A percentile compares a stretch with the other conserved stretches of the same genome.
phyloP scores from a whole-genome alignment of 2,797 vertebrate species.

The Harpagifer antarcticus region DNA sequence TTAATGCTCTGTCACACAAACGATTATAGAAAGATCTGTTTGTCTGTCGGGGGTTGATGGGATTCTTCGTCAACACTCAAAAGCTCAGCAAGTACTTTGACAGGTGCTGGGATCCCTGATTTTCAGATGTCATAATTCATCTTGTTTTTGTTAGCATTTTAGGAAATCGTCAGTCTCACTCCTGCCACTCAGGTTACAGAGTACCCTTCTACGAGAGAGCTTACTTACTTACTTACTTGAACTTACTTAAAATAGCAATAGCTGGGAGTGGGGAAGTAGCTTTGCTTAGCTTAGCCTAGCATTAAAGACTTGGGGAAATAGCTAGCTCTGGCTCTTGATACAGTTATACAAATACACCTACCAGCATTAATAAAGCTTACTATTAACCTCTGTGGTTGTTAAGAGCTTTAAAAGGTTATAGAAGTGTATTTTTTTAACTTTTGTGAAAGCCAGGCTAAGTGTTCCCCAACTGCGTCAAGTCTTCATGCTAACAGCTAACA shows the following conservation, averaged over 20 bases:
- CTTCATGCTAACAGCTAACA: neutral
- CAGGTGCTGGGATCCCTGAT: constrained; percentile 48
- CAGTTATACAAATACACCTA: neutral
- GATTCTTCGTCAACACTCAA: constrained; percentile 33
- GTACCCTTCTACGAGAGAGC: neutral
- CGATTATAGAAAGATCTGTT: neutral
- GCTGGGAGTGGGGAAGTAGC: neutral
- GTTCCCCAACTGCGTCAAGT: neutral
- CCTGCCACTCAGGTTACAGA: neutral
- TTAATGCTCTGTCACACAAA: constrained; percentile 2
- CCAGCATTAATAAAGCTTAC: neutral
- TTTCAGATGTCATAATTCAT: constrained; percentile 24
- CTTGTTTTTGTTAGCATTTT: constrained; percentile 40
- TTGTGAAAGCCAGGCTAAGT: neutral
- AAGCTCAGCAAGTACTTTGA: constrained; percentile 28
- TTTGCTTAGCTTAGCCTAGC: neutral
- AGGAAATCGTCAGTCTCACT: neutral
- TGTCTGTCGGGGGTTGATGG: constrained; percentile 55
- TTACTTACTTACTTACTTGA: neutral
- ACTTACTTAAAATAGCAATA: neutral
- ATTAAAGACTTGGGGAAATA: neutral
- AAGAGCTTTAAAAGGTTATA: too few species aligned
- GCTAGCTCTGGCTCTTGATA: neutral
- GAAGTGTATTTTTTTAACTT: too few species aligned
- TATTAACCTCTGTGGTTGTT: neutral